Evolutionary conservation across 2,888 invertebrate species (phyloP).

Genomic region (Flexamia atlantica): DNA sequence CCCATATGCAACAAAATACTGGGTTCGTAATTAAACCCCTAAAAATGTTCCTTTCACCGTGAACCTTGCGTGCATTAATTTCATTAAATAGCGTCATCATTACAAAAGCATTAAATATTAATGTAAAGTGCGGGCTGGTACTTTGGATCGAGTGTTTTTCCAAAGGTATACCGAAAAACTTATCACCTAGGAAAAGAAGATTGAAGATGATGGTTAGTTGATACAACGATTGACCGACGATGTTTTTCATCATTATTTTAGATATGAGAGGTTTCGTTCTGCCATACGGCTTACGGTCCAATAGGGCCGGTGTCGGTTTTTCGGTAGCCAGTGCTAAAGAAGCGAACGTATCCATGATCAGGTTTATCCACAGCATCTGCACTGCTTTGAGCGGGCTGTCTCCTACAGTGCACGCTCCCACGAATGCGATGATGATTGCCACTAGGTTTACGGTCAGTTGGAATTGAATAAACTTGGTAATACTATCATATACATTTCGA

Average conservation of each 20-base stretch:
- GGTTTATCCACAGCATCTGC: conserved; percentile 81
- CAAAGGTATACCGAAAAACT: conserved; percentile 76
- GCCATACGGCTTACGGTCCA: conserved; percentile 77
- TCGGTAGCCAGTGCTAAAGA: conserved; percentile 79
- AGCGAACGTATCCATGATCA: conserved; percentile 80
- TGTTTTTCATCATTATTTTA: conserved; percentile 79
- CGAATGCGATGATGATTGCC: conserved; percentile 78
- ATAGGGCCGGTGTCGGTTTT: conserved; percentile 76
- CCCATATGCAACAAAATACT: conserved; percentile 80
- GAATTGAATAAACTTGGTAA: conserved; percentile 80
- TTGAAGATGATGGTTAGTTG: conserved; percentile 78
- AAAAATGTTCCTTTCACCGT: conserved; percentile 81
- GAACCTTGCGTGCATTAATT: conserved; percentile 82
- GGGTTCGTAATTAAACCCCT: conserved; percentile 78
- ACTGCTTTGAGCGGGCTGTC: conserved; percentile 75
- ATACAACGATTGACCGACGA: conserved; percentile 78
- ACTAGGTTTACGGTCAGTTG: conserved; percentile 81
- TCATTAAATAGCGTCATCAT: conserved; percentile 83
- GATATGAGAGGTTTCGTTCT: conserved; percentile 78
- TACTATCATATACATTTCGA: conserved; percentile 80
- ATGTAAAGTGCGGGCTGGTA: conserved; percentile 78
- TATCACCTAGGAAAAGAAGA: conserved; percentile 77
- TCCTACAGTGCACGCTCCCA: conserved; percentile 75
- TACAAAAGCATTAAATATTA: conserved; percentile 83
- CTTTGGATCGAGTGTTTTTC: conserved; percentile 63